These are phyloP conservation scores for Anguilla anguilla DNA, from an alignment of 2,797 vertebrate species.

Conservation along the genomic window DNA sequence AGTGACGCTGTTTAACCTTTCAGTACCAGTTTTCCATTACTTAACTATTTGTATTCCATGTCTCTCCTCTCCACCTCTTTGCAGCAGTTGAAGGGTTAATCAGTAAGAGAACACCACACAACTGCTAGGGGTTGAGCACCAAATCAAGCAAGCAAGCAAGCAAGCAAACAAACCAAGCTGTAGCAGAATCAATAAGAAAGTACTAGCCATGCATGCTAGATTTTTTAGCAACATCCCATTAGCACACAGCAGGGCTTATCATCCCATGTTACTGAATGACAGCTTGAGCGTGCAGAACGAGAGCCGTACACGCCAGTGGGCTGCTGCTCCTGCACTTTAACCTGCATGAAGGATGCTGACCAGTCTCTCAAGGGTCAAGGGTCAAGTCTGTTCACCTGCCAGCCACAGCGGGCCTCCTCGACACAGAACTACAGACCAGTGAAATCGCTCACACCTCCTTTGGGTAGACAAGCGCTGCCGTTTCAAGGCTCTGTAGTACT, in stretches of 20 bases:
- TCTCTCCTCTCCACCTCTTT: conserved; percentile 51
- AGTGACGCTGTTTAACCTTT: conserved; percentile 27
- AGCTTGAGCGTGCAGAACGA: conserved; percentile 41
- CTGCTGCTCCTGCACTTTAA: conserved; percentile 38
- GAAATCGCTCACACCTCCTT: conserved; percentile 37
- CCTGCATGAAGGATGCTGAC: conserved; percentile 51
- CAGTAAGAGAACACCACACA: conserved; percentile 55
- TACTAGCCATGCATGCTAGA: conserved; percentile 44
- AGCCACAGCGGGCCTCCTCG: not conserved
- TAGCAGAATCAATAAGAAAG: conserved; percentile 34
- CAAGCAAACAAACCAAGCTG: conserved; percentile 37
- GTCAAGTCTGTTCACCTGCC: conserved; percentile 2
- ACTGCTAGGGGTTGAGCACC: conserved; percentile 45
- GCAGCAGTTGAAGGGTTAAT: conserved; percentile 62
- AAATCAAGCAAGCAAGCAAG: conserved; percentile 25
- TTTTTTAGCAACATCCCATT: conserved; percentile 46
- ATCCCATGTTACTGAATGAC: conserved; percentile 44
- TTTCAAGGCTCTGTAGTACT: conserved; percentile 49
- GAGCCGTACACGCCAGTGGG: conserved; percentile 39
- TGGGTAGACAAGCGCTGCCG: conserved; percentile 29
- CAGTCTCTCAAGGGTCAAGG: not conserved
- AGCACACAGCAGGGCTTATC: conserved; percentile 45
- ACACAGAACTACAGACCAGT: conserved; percentile 45
- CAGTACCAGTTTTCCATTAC: conserved; percentile 10
- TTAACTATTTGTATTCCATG: conserved; percentile 40